phyloP scores from a whole-genome alignment of 1,140 invertebrate genomes.

The Brachionus sp. region DNA sequence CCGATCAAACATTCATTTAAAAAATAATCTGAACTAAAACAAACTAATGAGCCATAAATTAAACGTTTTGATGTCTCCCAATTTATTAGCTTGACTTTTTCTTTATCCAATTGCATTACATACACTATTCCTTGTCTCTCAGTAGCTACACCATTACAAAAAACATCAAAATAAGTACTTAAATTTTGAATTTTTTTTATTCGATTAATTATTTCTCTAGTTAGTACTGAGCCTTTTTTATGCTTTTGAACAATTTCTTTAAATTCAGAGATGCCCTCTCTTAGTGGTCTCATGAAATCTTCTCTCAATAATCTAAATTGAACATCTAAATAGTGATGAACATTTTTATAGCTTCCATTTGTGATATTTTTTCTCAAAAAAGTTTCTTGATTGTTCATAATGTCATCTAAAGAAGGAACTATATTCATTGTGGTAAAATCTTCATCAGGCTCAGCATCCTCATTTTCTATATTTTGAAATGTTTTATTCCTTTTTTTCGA shows the following conservation, averaged over 20 bases:
- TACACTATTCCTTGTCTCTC: slow-evolving; percentile 46
- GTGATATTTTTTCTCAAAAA: slow-evolving; percentile 65
- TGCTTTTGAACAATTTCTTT: slow-evolving; percentile 17
- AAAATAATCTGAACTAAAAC: slow-evolving; percentile 38
- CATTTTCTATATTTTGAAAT: not conserved
- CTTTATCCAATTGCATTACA: slow-evolving; percentile 47
- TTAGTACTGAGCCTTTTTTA: not conserved
- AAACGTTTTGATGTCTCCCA: slow-evolving; percentile 62
- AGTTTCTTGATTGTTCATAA: slow-evolving; percentile 48
- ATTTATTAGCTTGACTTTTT: slow-evolving; percentile 47
- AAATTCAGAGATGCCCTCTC: slow-evolving; percentile 55
- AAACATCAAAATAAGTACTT: slow-evolving; percentile 39
- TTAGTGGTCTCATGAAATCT: slow-evolving; percentile 63
- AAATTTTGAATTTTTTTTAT: slow-evolving; percentile 25
- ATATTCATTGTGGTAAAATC: slow-evolving; percentile 54
- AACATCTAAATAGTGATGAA: slow-evolving; percentile 70
- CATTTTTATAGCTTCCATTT: slow-evolving; percentile 64
- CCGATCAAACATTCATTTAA: slow-evolving; percentile 15
- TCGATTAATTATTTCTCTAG: not conserved
- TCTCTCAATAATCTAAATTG: slow-evolving; percentile 73
- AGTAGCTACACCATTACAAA: not conserved
- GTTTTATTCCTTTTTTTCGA: not conserved
- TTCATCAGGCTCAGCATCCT: slow-evolving; percentile 47
- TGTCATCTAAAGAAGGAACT: slow-evolving; percentile 51
- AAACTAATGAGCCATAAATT: slow-evolving; percentile 62